Evolutionary conservation across 2,113 vertebrate species (phyloP), one percentile per base, ranked within the genome.

Genomic region (Chaetops frenatus): DNA sequence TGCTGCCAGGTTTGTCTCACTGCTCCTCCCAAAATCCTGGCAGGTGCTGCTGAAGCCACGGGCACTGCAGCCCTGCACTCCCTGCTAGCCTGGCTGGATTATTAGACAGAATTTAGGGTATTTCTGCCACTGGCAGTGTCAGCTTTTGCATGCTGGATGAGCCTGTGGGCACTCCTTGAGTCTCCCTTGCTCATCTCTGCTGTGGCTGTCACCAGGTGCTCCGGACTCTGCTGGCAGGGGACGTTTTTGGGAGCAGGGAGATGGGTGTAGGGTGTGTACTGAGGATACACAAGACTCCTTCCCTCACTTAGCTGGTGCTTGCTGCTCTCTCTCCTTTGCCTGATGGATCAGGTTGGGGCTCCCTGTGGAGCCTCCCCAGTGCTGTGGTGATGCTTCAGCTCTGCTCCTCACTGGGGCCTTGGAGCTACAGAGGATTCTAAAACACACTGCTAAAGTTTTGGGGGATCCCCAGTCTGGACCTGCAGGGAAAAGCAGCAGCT

Each of bases 251-350:
- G 70, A 71, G 51, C 84, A 16, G 21, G 38, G 48, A 62, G 47
- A 10, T 2, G 1, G 10, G 2, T 0, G 0, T 0, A 18, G 29
- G 44, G 6, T 1, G 7, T 21, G 3, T 6, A 5, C 4, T 1
- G 4, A 60, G 73, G 1, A 36, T 0, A 0, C 5, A 14, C 8
- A 17, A 19, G 17, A 4, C 3, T 6, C n/a, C 29, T 67, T 23
- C 1, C 4, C 60, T 65, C 31, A 2, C 64, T 47, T 1, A 14
- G 15, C 22, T 28, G 36, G 31, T 28, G 64, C 36, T 21, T 2
- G 15, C 19, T 33, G 53, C 56, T 61, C 40, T 69, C 40, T 69
- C 44, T 22, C 12, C 10, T 60, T 8, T 16, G 29, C 1, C 40
- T 9, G 4, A 0, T 0, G 14, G 72, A 4, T 28, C 31, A 38